Base-by-base conservation (phyloP, 1,140 invertebrate species). In the Kradibia gibbosae region DNA sequence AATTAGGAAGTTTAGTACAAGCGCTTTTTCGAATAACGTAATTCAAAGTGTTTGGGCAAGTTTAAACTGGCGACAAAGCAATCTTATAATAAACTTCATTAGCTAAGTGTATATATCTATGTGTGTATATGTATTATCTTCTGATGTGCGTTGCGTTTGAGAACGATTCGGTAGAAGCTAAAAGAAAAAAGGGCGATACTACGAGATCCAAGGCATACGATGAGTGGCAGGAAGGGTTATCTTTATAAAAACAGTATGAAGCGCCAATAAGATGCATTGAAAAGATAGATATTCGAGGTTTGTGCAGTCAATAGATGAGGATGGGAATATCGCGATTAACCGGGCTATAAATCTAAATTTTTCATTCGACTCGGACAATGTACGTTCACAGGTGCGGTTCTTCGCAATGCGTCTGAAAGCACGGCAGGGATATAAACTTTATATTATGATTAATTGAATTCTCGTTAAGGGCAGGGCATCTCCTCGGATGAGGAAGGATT, bases 381-480 rank as follows among this genome's bases (percentile, higher is more conserved):
- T 25, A n/a, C 15, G 42, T 70, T 70, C 20, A 42, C 22, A 22
- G 20, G 17, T 8, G 22, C 11, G 20, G 3, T 8, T 42, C 34
- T 45, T 13, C 65, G 39, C 5, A 70, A 45, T 25, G 25, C 11
- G 39, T 42, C 10, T n/a, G 25, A 42, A 42, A 70, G 39, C 11
- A 25, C 48, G 3, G 28, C 48, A 1, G 45, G 42, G 5, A 3
- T 28, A 73, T 53, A 50, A 73, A 50, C 34, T 39, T 67, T 67
- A 67, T 22, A 73, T 53, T 73, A 73, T 73, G 28, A 67, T 67
- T 67, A 67, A 67, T 15, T 39, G 28, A 67, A 67, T 25, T 4
- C 62, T 5, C 62, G 62, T 39, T n/a, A 36, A 67, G 22, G 34
- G 62, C 36, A 67, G 39, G 20, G 36, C 3, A 31, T 25, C 22